Conservation (phyloP, 2,113 vertebrate genomes). For the Meleagris gallopavo region DNA sequence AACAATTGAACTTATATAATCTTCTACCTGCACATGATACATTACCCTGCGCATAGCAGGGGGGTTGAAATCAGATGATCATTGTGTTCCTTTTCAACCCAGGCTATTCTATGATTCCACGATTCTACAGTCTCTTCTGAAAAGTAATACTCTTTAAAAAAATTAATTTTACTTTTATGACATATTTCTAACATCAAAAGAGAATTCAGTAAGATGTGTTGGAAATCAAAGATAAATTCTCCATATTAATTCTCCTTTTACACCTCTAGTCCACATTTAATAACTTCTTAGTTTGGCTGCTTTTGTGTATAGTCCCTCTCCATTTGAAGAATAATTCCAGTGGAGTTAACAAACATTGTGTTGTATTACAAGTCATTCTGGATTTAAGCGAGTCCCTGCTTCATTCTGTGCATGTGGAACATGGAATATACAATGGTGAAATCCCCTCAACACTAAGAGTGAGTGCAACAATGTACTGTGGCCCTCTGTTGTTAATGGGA, state of each 20-base stretch:
- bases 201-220: not conserved
- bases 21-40: not conserved
- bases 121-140: not conserved
- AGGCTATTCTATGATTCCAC: too few relatives aligned
- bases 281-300: not conserved
- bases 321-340: not conserved
- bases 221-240: not conserved
- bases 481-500: not conserved
- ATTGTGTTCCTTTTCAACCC: too few relatives aligned
- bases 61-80: too few relatives aligned
- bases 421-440: not conserved
- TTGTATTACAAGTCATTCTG: not conserved
- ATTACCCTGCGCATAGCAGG: too few relatives aligned
- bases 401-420: not conserved
- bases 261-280: not conserved
- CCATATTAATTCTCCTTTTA: not conserved
- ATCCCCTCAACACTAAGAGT: accelerated
- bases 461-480: accelerated
- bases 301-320: not conserved
- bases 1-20: not conserved
- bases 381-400: not conserved
- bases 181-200: not conserved
- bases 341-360: not conserved
- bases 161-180: not conserved
- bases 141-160: not conserved